These are phyloP conservation scores for Rhea pennata DNA, from an alignment of 2,113 vertebrate genomes.

Conservation along the genomic window DNA sequence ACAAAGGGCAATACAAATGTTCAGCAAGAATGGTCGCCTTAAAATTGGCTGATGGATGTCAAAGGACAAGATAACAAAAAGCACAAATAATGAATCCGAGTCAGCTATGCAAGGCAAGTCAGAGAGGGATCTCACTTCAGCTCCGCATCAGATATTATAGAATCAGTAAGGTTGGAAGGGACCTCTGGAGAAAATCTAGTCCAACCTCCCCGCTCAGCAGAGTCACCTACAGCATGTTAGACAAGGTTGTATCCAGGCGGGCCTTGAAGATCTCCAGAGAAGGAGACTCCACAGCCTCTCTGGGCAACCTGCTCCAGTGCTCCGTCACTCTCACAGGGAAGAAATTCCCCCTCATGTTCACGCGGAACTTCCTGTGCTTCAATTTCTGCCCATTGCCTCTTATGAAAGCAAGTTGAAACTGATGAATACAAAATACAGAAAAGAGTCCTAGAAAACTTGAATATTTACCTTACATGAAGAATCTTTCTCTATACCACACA, in stretches of 20 bases:
- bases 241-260: no score
- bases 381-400: no score
- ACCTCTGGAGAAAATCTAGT: no score
- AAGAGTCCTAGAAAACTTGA: neutral
- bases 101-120: neutral
- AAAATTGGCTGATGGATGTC: neutral
- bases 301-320: no score
- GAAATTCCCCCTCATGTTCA: no score
- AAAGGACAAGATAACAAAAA: neutral
- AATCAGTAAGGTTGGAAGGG: no score
- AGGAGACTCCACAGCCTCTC: no score
- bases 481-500: neutral
- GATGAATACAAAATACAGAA: neutral
- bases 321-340: no score
- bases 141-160: neutral
- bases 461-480: neutral
- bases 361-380: no score
- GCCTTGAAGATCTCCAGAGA: no score
- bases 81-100: neutral
- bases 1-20: neutral
- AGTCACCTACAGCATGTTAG: no score
- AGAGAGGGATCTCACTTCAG: neutral
- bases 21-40: neutral
- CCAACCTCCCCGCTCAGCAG: no score
- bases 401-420: neutral